Evolutionary conservation across 1,140 invertebrate species (phyloP).

Genomic region (Zaprionus capensis): DNA sequence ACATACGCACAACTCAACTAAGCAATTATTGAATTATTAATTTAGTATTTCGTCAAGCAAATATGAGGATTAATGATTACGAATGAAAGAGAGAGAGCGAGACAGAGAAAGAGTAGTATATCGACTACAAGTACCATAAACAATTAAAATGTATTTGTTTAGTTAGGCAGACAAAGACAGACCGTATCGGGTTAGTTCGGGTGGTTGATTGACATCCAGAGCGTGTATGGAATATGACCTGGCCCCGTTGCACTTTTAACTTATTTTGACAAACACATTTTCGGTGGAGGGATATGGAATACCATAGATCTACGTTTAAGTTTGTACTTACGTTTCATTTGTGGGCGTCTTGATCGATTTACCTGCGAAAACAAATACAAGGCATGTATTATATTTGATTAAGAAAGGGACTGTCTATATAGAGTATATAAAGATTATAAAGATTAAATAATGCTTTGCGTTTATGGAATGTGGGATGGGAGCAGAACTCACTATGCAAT

Average conservation of each 20-base stretch:
- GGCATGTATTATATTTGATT: slow-evolving; percentile 13
- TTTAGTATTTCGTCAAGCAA: slow-evolving; percentile 16
- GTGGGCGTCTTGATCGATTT: slow-evolving; percentile 83
- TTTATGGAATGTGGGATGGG: slow-evolving; percentile 22
- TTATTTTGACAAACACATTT: slow-evolving; percentile 58
- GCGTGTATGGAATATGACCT: slow-evolving; percentile 48
- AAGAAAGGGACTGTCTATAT: neutral
- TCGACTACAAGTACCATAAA: slow-evolving; percentile 12
- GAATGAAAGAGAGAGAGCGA: neutral
- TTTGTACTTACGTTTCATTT: slow-evolving; percentile 82
- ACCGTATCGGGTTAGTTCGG: slow-evolving; percentile 67
- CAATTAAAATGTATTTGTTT: slow-evolving; percentile 19
- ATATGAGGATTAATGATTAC: slow-evolving; percentile 21
- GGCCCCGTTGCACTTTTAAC: slow-evolving; percentile 61
- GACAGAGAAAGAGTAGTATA: neutral
- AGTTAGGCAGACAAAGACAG: slow-evolving; percentile 63
- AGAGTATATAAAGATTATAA: neutral
- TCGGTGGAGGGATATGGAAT: neutral
- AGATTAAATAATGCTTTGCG: neutral
- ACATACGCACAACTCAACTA: slow-evolving; percentile 64
- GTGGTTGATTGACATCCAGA: slow-evolving; percentile 20
- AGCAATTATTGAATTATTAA: slow-evolving; percentile 43
- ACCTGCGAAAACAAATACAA: slow-evolving; percentile 53
- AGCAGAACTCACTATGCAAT: neutral
- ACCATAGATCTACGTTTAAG: neutral